Conservation (phyloP, 1,140 invertebrate species). For the Eriocheir sinensis region DNA sequence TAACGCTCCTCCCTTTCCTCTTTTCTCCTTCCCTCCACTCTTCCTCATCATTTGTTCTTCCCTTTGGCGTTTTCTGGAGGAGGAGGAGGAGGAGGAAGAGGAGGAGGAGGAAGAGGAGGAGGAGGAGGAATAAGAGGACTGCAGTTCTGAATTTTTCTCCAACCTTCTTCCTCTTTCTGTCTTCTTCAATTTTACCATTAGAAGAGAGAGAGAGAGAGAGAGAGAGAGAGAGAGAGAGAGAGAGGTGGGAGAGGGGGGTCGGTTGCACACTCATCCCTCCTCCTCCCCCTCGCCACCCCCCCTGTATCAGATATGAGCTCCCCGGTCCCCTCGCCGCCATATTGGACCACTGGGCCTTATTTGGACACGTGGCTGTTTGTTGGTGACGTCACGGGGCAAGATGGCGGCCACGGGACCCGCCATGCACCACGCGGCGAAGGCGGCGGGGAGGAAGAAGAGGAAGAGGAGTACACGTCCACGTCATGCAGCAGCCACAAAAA, state of each 20-base stretch:
- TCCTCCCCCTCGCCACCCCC: not conserved
- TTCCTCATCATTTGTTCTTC: not conserved
- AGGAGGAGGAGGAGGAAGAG: conserved; percentile 5
- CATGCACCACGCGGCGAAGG: too few relatives aligned
- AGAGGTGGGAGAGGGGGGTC: not conserved
- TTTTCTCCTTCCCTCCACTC: not conserved
- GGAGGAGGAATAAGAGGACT: not conserved
- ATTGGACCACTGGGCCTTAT: not conserved
- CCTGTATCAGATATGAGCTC: not conserved
- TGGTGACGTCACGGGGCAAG: not conserved
- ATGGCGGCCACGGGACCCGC: too few relatives aligned
- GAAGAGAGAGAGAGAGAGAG: conserved; percentile 51
- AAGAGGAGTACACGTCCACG: too few relatives aligned
- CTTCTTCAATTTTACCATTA: not conserved
- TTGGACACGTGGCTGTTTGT: not conserved
- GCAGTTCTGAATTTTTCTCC: not conserved
- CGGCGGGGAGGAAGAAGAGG: too few relatives aligned
- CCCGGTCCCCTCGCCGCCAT: not conserved
- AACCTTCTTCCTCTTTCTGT: not conserved
- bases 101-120: not conserved
- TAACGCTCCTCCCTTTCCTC: not conserved
- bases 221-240: conserved; percentile 51
- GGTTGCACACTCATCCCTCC: not conserved
- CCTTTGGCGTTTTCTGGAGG: not conserved
- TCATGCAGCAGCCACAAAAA: too few relatives aligned